Conservation (phyloP, 2,888 invertebrate genomes). For the Hedychridium roseum region DNA sequence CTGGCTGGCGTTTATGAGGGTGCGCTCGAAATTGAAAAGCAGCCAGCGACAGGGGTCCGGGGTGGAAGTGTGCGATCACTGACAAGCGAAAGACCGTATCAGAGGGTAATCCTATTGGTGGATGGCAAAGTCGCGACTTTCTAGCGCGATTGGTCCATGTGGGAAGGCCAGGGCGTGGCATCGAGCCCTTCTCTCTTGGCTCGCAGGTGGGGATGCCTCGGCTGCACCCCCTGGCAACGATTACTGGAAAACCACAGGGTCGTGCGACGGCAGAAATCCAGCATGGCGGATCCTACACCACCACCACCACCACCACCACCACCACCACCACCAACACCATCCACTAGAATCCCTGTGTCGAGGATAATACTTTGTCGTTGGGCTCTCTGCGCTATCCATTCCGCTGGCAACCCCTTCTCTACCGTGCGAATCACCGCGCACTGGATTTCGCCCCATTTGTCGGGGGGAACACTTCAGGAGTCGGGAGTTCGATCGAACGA, state of each 20-base stretch:
- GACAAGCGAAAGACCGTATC: slow-evolving; percentile 63
- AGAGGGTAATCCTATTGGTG: slow-evolving; percentile 65
- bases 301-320: slow-evolving; percentile 13
- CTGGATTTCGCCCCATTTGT: slow-evolving; percentile 43
- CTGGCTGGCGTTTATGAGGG: slow-evolving; percentile 42
- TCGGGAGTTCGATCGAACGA: slow-evolving; percentile 52
- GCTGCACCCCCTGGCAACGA: slow-evolving; percentile 43
- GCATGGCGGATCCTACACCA: slow-evolving; percentile 49
- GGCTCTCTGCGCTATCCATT: slow-evolving; percentile 11
- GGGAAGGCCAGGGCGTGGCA: slow-evolving; percentile 53
- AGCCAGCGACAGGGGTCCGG: slow-evolving; percentile 24
- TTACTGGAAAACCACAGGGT: slow-evolving; percentile 47
- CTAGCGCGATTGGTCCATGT: slow-evolving; percentile 55
- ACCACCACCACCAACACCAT: slow-evolving; percentile 3
- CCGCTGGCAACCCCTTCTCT: slow-evolving; percentile 20
- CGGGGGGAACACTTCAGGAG: slow-evolving; percentile 49
- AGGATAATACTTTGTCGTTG: slow-evolving; percentile 14
- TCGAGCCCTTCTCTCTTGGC: slow-evolving; percentile 16
- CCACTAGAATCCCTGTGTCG: slow-evolving; percentile 6
- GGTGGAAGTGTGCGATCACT: slow-evolving; percentile 48
- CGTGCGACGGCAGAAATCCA: slow-evolving; percentile 45
- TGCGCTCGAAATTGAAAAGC: slow-evolving; percentile 51
- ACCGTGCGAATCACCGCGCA: slow-evolving; percentile 1
- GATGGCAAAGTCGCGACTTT: slow-evolving; percentile 60
- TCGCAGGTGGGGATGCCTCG: slow-evolving; percentile 25